Conservation (phyloP, 2,888 invertebrate genomes). For the Machimus rusticus region DNA sequence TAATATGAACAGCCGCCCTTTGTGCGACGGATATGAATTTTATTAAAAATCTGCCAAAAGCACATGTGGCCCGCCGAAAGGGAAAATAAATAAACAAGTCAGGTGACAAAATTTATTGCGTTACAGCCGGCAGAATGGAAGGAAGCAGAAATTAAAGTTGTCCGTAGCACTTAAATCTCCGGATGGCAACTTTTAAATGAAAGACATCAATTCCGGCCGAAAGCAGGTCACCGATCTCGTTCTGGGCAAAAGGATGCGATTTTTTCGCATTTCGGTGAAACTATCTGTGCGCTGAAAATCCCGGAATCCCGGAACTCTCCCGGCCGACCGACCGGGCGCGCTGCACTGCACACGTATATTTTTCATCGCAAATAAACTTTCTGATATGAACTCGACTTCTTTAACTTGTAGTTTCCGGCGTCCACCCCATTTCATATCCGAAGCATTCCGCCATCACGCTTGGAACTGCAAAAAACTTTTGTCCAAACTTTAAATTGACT, state of each 20-base stretch:
- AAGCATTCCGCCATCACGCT: conserved; percentile 26
- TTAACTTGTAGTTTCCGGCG: conserved; percentile 12
- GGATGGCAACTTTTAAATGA: conserved; percentile 8
- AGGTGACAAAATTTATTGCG: conserved; percentile 13
- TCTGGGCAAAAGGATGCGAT: neutral
- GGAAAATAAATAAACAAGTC: neutral
- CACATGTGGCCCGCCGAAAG: neutral
- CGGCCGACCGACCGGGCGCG: neutral
- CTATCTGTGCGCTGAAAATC: neutral
- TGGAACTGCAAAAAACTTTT: conserved; percentile 27
- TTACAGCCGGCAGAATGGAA: neutral
- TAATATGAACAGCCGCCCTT: neutral
- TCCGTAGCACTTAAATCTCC: neutral
- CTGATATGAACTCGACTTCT: conserved; percentile 26
- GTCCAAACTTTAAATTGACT: conserved; percentile 39
- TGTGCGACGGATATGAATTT: conserved; percentile 24
- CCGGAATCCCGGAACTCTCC: neutral
- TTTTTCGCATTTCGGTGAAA: neutral
- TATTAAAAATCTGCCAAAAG: conserved; percentile 31
- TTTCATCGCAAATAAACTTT: conserved; percentile 22
- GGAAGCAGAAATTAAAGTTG: neutral
- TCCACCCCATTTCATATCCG: conserved; percentile 30
- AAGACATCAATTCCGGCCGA: neutral
- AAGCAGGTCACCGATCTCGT: neutral
- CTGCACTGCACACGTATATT: neutral